Evolutionary conservation across 2,797 vertebrate genomes (phyloP).

Genomic region (Syngnathus rostellatus): DNA sequence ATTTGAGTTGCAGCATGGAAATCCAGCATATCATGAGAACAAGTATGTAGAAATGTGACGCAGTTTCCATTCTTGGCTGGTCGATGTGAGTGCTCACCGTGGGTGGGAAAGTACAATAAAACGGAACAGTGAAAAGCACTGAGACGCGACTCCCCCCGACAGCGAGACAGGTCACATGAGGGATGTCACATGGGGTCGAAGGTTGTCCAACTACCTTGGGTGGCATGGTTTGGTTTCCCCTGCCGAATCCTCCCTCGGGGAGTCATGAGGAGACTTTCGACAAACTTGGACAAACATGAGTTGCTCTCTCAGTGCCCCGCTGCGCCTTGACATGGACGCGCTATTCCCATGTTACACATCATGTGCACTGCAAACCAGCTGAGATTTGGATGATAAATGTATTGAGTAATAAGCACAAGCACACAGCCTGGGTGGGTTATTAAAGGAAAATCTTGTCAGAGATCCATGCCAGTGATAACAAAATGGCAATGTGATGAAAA

Average conservation of each 20-base stretch:
- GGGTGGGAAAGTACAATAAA: slow-evolving; percentile 42
- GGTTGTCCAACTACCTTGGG: slow-evolving; percentile 60
- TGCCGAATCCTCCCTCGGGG: slow-evolving; percentile 42
- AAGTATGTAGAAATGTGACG: neutral
- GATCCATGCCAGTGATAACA: slow-evolving; percentile 3
- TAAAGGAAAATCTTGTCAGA: neutral
- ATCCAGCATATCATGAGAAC: slow-evolving; percentile 1
- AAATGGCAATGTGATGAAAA: neutral
- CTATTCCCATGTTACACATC: slow-evolving; percentile 28
- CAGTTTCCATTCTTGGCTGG: neutral
- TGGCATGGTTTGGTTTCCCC: slow-evolving; percentile 56
- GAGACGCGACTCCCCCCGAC: slow-evolving; percentile 38
- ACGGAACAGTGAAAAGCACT: slow-evolving; percentile 31
- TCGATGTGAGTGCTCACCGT: slow-evolving; percentile 5
- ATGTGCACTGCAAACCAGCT: slow-evolving; percentile 26
- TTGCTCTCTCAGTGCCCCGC: slow-evolving; percentile 25
- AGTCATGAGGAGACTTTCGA: slow-evolving; percentile 38
- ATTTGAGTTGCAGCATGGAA: slow-evolving; percentile 14
- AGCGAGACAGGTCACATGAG: slow-evolving; percentile 35
- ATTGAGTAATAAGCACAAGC: slow-evolving; percentile 5
- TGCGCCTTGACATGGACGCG: slow-evolving; percentile 17
- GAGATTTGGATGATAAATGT: slow-evolving; percentile 14
- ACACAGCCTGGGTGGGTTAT: neutral
- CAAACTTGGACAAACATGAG: slow-evolving; percentile 33
- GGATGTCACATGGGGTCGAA: slow-evolving; percentile 48